phyloP scores from a whole-genome alignment of 2,888 invertebrate species.

The Mimas tiliae region DNA sequence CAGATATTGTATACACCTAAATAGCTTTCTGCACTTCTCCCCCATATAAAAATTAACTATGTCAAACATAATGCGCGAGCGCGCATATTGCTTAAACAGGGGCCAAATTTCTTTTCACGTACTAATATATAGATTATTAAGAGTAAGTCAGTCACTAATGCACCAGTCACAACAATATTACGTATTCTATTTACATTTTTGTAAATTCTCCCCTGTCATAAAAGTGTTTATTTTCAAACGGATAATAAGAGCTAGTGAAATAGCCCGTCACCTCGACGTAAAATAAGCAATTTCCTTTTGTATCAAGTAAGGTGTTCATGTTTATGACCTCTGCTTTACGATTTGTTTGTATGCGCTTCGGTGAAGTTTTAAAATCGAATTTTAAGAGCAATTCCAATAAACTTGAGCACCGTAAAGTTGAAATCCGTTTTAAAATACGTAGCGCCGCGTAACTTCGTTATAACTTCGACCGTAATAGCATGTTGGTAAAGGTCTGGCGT shows the following conservation, averaged over 20 bases:
- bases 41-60: too few relatives aligned
- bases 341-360: conserved; percentile 70
- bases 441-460: conserved; percentile 27
- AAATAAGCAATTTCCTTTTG: conserved; percentile 83
- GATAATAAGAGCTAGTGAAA: conserved; percentile 68
- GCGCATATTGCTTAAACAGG: too few relatives aligned
- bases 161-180: conserved; percentile 18
- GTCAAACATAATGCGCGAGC: too few relatives aligned
- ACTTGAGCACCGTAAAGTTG: conserved; percentile 42
- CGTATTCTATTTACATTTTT: conserved; percentile 18
- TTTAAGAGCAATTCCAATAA: conserved; percentile 63
- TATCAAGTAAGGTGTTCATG: conserved; percentile 75
- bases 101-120: too few relatives aligned
- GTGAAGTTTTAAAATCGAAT: conserved; percentile 68
- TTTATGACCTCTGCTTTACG: conserved; percentile 77
- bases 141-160: neutral
- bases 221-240: conserved; percentile 71
- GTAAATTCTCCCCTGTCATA: conserved; percentile 46
- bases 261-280: conserved; percentile 71
- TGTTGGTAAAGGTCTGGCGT: conserved; percentile 1
- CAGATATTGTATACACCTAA: too few relatives aligned
- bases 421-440: conserved; percentile 26
- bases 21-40: too few relatives aligned
- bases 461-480: conserved; percentile 14
- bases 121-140: too few relatives aligned